Percentiles rank a stretch among this genome's conserved stretches.
Conservation (phyloP, 2,888 invertebrate genomes). For the Oeneis ivallda region DNA sequence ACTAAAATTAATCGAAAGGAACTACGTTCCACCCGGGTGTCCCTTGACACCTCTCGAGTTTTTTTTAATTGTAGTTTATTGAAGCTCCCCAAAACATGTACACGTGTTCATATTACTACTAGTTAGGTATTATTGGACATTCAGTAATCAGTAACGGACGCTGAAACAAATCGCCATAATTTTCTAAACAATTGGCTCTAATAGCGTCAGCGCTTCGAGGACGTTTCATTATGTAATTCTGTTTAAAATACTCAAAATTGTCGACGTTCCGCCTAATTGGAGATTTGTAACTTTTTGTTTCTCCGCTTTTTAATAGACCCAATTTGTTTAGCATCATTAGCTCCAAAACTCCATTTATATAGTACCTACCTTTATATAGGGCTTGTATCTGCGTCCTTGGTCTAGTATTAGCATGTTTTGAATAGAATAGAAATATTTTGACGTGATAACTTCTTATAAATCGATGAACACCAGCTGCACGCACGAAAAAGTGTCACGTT, state of each 20-base stretch:
- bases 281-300: conserved; percentile 37
- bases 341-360: neutral
- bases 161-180: conserved; percentile 45
- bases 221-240: conserved; percentile 40
- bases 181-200: conserved; percentile 45
- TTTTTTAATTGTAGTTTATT: neutral
- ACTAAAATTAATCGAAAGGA: too few species aligned
- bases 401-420: too few species aligned
- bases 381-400: too few species aligned
- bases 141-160: conserved; percentile 25
- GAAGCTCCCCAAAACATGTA: neutral
- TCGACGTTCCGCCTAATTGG: conserved; percentile 42
- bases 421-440: too few species aligned
- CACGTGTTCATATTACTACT: conserved; percentile 16
- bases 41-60: too few species aligned
- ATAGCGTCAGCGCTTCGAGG: conserved; percentile 35
- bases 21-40: too few species aligned
- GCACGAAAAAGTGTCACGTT: too few species aligned
- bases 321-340: neutral
- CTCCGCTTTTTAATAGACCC: neutral
- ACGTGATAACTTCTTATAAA: too few species aligned
- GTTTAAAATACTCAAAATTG: conserved; percentile 38
- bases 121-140: conserved; percentile 13
- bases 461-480: too few species aligned
- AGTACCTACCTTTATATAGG: too few species aligned